phyloP scores from a whole-genome alignment of 2,113 vertebrate genomes.

The Microtus ochrogaster region DNA sequence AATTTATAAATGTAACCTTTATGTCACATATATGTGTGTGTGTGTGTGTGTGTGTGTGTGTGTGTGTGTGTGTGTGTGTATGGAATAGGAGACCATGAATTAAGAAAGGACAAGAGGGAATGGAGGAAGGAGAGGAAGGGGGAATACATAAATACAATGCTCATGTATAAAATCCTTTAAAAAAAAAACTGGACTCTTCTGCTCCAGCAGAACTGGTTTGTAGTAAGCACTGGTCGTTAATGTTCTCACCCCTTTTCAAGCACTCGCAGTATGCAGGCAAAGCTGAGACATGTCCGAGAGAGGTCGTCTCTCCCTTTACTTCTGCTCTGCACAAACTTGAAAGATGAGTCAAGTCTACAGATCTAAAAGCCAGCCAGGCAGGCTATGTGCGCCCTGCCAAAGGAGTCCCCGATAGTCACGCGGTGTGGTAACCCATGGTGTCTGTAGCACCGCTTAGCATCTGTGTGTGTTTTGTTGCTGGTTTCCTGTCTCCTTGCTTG shows the following conservation, averaged over 20 bases:
- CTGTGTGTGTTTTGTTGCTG: neutral
- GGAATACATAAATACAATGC: neutral
- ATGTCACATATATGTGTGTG: neutral
- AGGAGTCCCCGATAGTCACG: neutral
- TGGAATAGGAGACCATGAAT: neutral
- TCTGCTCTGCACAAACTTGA: constrained; percentile 17
- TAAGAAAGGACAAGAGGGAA: neutral
- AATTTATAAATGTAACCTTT: neutral
- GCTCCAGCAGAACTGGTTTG: neutral
- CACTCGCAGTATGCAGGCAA: neutral
- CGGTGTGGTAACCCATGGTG: neutral
- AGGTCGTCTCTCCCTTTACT: no score
- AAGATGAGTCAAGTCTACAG: neutral
- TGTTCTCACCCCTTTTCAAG: neutral
- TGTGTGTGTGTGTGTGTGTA: no score
- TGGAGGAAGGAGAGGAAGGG: neutral
- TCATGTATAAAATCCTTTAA: neutral
- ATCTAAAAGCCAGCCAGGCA: neutral
- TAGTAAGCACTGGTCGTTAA: neutral
- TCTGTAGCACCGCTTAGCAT: neutral
- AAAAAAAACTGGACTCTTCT: neutral
- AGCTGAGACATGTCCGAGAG: neutral
- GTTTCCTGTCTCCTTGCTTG: neutral
- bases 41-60: no score
- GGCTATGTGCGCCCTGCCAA: neutral